These are phyloP conservation scores for Bombus haemorrhoidalis DNA, from an alignment of 1,140 invertebrate genomes.

Conservation along the genomic window DNA sequence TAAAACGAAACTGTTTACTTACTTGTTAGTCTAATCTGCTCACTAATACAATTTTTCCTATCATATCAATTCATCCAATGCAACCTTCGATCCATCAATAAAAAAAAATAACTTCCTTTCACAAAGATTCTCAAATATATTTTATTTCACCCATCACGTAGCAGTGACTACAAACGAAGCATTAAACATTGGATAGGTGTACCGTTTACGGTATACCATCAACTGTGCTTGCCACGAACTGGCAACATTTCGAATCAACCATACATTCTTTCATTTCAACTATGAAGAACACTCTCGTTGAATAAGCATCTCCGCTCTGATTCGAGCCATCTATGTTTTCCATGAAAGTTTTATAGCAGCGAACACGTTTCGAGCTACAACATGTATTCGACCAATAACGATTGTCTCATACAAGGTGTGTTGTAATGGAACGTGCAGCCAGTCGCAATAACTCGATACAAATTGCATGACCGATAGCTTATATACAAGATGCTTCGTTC, in stretches of 20 bases:
- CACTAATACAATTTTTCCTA: too few species aligned
- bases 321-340: slow-evolving; percentile 5
- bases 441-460: slow-evolving; percentile 36
- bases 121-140: too few species aligned
- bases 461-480: neutral
- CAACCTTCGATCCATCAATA: too few species aligned
- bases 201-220: neutral
- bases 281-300: slow-evolving; percentile 19
- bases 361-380: slow-evolving; percentile 8
- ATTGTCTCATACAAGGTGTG: slow-evolving; percentile 25
- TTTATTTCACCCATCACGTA: too few species aligned
- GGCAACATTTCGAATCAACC: neutral
- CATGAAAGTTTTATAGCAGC: slow-evolving; percentile 46
- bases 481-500: neutral
- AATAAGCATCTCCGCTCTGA: slow-evolving; percentile 13
- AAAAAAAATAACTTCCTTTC: too few species aligned
- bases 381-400: slow-evolving; percentile 37
- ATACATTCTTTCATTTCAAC: slow-evolving; percentile 17
- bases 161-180: neutral
- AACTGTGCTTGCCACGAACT: neutral
- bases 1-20: too few species aligned
- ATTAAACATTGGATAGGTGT: neutral
- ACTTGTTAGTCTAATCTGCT: too few species aligned
- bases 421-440: slow-evolving; percentile 39
- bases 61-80: too few species aligned